Evolutionary conservation across 2,797 vertebrate species (phyloP), one percentile per base, ranked within the genome.

Genomic region (Alectoris magna): DNA sequence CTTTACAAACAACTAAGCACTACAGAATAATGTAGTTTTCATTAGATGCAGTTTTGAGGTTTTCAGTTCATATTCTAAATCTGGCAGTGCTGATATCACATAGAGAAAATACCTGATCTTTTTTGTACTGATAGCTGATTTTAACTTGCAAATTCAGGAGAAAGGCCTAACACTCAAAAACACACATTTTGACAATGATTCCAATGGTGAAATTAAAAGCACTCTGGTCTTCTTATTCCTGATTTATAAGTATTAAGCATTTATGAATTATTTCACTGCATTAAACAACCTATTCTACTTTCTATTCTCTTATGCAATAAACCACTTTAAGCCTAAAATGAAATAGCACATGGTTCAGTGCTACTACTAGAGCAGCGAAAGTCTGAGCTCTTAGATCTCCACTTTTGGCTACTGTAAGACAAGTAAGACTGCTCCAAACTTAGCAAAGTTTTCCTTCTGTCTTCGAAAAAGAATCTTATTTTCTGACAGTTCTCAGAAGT

Each of bases 131-230:
- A 60, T 85, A 62, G 63, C 74, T 84, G 71, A 71, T 90, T 63
- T 53, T 91, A 87, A 91, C 84, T 94, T 91, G 88, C 73, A 92
- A 82, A 82, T 90, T 94, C 77, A 90, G 68, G 83, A 79, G 77
- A 91, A 55, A 36, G 39, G 85, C 64, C 67, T 71, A 76, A 87
- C 67, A 51, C 26, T 71, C 60, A 51, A 73, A 96, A 95, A 93
- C 73, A 91, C 85, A 67, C 91, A 94, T 87, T 96, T 94, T 89
- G 89, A 83, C 93, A 85, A 91, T 27, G 62, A 96, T 93, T 77
- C 84, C 89, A 91, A 58, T 56, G 58, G 71, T 77, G 78, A 90
- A 80, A 67, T 59, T 83, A 69, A 86, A 91, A 92, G 94, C 82
- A 81, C 87, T 67, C 83, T 87, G 84, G 60, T 85, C 56, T 68